Percentiles rank a stretch among this genome's conserved stretches.
Evolutionary conservation across 23 tunicate genomes (phyloP).

Genomic region (Aplidium turbinatum): DNA sequence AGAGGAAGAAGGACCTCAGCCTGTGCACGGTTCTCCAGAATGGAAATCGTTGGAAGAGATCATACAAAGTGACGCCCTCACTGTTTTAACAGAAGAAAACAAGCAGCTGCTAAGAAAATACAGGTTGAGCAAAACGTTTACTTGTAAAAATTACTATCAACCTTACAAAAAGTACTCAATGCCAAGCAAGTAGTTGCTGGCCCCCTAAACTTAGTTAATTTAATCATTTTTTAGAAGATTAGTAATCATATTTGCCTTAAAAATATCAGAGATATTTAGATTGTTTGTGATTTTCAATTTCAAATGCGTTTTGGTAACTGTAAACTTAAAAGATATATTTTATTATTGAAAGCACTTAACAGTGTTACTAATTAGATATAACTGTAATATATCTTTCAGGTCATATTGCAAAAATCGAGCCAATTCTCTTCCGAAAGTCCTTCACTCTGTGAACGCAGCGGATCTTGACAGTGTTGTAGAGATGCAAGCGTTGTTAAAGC

Average conservation of each 20-base stretch:
- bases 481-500: constrained; percentile 51
- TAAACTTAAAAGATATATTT: too few species aligned
- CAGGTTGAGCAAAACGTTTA: constrained; percentile 62
- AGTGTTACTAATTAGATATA: not conserved
- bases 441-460: constrained; percentile 68
- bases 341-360: too few species aligned
- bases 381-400: constrained; percentile 44
- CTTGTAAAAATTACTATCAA: too few species aligned
- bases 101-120: constrained; percentile 57
- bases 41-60: constrained; percentile 77
- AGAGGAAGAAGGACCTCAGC: constrained; percentile 51
- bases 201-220: too few species aligned
- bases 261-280: too few species aligned
- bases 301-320: too few species aligned
- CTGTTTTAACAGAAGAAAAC: constrained; percentile 41
- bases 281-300: too few species aligned
- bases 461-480: constrained; percentile 66
- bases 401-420: constrained; percentile 57
- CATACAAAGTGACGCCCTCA: constrained; percentile 58
- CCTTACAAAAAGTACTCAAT: too few species aligned
- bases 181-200: too few species aligned
- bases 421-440: constrained; percentile 70
- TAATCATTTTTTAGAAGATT: too few species aligned
- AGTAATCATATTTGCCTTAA: too few species aligned
- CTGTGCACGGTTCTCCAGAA: constrained; percentile 63